These are phyloP conservation scores for Ranitomeya imitator DNA, from an alignment of 2,113 vertebrate species.

Conservation along the genomic window DNA sequence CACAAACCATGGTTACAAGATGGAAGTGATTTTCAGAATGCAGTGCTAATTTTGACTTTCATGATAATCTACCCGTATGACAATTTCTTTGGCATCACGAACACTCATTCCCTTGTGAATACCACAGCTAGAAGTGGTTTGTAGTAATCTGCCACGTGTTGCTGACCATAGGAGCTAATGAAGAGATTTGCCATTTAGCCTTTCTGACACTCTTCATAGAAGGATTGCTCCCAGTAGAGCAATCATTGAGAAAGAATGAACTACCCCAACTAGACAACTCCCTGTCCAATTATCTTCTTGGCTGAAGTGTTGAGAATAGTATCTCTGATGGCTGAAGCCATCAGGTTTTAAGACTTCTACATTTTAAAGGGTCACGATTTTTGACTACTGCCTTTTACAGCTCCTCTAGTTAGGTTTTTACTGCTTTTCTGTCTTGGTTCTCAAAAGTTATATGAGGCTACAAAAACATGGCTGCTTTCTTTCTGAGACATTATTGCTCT, in stretches of 20 bases:
- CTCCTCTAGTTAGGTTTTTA: neutral
- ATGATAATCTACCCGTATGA: neutral
- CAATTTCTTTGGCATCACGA: neutral
- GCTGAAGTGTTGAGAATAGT: neutral
- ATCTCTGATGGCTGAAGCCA: neutral
- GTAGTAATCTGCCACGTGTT: conserved; percentile 1
- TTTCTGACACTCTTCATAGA: conserved; percentile 21
- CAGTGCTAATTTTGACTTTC: neutral
- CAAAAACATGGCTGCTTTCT: neutral
- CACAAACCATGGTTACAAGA: neutral
- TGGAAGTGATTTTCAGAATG: neutral
- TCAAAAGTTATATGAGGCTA: neutral
- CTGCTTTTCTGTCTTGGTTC: neutral
- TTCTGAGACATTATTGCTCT: neutral
- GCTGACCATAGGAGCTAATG: conserved; percentile 19
- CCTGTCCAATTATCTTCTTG: neutral
- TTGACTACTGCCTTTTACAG: neutral
- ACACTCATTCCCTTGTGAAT: neutral
- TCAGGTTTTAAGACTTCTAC: neutral
- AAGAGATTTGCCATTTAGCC: conserved; percentile 27
- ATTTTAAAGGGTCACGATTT: neutral
- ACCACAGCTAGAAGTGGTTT: conserved; percentile 8
- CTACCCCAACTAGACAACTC: neutral
- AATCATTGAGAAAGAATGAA: conserved; percentile 18
- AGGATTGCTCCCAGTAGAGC: conserved; percentile 34